A percentile compares a stretch with the other conserved stretches of the same genome.
These are phyloP conservation scores for Tachysurus vachellii DNA, from an alignment of 2,113 vertebrate genomes.

Conservation along the genomic window DNA sequence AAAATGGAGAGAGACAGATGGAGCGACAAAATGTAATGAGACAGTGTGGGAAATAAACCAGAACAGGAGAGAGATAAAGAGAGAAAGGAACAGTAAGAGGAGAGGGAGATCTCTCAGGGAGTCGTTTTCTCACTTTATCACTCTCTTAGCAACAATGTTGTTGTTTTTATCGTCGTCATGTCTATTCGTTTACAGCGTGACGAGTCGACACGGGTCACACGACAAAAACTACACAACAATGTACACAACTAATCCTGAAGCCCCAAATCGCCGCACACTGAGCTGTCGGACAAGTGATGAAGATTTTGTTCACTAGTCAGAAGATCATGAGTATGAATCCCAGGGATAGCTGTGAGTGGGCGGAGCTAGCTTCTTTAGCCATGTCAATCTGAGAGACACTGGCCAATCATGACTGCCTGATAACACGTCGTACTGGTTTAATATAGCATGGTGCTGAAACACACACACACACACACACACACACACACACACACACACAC, in stretches of 20 bases:
- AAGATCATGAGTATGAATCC: not conserved
- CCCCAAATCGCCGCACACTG: not conserved
- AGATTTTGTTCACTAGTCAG: not conserved
- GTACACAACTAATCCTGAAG: not conserved
- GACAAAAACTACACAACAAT: not conserved
- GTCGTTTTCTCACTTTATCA: not conserved
- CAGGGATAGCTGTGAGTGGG: not conserved
- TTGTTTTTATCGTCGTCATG: not conserved
- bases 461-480: slow-evolving; percentile 12
- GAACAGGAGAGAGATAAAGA: not conserved
- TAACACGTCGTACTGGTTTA: not conserved
- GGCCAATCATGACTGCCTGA: not conserved
- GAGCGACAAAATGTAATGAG: not conserved
- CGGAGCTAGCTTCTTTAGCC: not conserved
- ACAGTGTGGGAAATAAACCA: not conserved
- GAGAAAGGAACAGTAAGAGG: not conserved
- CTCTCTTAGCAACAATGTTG: not conserved
- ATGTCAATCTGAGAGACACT: not conserved
- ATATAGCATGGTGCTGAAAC: not conserved
- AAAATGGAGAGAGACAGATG: slow-evolving; percentile 10
- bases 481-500: slow-evolving; percentile 3
- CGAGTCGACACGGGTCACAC: not conserved
- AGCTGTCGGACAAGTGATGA: not conserved
- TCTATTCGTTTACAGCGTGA: not conserved
- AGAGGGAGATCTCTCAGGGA: no score